These are phyloP conservation scores for Urosaurus nigricauda DNA, from an alignment of 2,797 vertebrate genomes.

Conservation along the genomic window DNA sequence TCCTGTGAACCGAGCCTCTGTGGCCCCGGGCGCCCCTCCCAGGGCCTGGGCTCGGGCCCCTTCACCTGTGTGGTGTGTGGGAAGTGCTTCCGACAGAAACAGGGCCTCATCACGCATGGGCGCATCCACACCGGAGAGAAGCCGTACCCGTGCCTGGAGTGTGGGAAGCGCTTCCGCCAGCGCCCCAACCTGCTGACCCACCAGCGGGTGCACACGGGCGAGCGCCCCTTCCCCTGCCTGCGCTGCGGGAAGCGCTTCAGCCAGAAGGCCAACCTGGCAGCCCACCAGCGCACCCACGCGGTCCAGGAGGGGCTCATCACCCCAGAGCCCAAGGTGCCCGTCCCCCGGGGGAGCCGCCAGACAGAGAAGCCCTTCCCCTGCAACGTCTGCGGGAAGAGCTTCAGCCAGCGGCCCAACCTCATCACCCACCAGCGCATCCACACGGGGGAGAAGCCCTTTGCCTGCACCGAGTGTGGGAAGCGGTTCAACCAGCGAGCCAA, in stretches of 20 bases:
- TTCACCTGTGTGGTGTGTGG: slow-evolving; percentile 75
- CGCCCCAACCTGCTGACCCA: slow-evolving; percentile 79
- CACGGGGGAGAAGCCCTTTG: slow-evolving; percentile 76
- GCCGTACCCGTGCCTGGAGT: slow-evolving; percentile 76
- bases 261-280: slow-evolving; percentile 77
- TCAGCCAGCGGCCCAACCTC: slow-evolving; percentile 87
- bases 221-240: slow-evolving; percentile 73
- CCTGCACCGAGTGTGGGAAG: slow-evolving; percentile 74
- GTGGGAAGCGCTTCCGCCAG: slow-evolving; percentile 78
- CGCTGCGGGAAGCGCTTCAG: slow-evolving; percentile 77
- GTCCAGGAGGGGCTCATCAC: slow-evolving; percentile 55
- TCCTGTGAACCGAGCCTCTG: slow-evolving; percentile 48
- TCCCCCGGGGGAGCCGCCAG: slow-evolving; percentile 82
- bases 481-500: slow-evolving; percentile 78
- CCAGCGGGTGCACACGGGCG: slow-evolving; percentile 76
- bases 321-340: slow-evolving; percentile 8
- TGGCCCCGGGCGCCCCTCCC: slow-evolving; percentile 63
- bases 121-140: slow-evolving; percentile 69
- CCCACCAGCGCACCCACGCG: slow-evolving; percentile 76
- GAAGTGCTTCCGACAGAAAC: slow-evolving; percentile 76
- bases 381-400: slow-evolving; percentile 87
- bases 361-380: slow-evolving; percentile 87
- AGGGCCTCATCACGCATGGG: slow-evolving; percentile 72
- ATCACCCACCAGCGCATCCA: slow-evolving; percentile 88
- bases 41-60: slow-evolving; percentile 67